Conservation (phyloP, 2,113 vertebrate species). For the Gopherus evgoodei region DNA sequence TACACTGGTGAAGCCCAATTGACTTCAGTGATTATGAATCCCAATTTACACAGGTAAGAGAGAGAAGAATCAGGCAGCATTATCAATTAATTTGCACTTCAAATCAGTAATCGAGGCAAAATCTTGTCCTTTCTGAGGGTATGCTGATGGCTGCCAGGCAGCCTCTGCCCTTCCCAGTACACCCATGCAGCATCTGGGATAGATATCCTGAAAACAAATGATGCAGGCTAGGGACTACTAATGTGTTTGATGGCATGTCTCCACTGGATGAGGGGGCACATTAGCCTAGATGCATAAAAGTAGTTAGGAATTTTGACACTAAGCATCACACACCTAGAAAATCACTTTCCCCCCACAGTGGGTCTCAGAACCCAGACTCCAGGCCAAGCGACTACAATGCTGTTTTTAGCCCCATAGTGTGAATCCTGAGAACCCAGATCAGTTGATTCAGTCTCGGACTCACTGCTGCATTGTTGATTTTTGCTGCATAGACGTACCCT, state of each 20-base stretch:
- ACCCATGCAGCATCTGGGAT: neutral
- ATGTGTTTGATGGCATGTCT: neutral
- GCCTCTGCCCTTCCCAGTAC: neutral
- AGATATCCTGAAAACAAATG: neutral
- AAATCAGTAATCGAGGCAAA: neutral
- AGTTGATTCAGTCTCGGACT: neutral
- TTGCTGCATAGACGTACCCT: neutral
- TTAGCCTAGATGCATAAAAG: neutral
- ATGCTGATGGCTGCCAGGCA: rapidly evolving
- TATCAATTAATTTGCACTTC: neutral
- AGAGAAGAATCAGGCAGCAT: neutral
- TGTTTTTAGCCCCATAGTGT: neutral
- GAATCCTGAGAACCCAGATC: neutral
- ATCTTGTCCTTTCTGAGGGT: neutral
- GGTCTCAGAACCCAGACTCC: neutral
- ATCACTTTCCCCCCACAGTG: neutral
- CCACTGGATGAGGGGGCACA: neutral
- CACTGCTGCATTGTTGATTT: neutral
- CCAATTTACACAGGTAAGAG: neutral
- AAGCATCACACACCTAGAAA: neutral
- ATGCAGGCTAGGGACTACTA: neutral
- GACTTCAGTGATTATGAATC: neutral
- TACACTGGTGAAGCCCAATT: neutral
- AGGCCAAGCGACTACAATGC: neutral
- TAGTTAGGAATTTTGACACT: neutral